A percentile compares a stretch with the other conserved stretches of the same genome.
These are phyloP conservation scores for Stratiomys singularior DNA, from an alignment of 2,888 invertebrate genomes.

Conservation along the genomic window DNA sequence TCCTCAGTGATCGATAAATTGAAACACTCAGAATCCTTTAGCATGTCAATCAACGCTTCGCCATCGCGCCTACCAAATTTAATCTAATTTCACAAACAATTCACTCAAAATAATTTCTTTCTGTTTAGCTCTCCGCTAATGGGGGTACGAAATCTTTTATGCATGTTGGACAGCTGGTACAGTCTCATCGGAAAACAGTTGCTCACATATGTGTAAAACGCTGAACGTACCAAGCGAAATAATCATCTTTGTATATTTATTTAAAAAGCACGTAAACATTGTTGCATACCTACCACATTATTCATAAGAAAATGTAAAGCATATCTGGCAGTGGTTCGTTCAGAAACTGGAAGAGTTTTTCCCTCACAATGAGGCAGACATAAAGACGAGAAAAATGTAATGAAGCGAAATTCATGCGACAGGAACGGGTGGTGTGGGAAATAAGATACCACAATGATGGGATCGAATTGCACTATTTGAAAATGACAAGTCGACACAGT, in stretches of 20 bases:
- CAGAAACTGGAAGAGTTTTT: conserved; percentile 9
- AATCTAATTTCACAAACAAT: neutral
- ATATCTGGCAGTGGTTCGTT: neutral
- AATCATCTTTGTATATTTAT: conserved; percentile 6
- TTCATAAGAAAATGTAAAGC: conserved; percentile 31
- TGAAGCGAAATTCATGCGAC: conserved; percentile 2
- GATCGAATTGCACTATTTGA: neutral
- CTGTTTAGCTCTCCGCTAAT: neutral
- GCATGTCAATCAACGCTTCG: too few relatives aligned
- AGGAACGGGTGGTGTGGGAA: conserved; percentile 33
- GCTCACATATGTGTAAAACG: neutral
- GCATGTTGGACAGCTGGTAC: neutral
- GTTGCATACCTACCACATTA: conserved; percentile 37
- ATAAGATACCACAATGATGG: conserved; percentile 22
- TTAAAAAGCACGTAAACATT: neutral
- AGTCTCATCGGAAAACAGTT: neutral
- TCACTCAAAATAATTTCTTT: neutral
- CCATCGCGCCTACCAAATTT: too few relatives aligned
- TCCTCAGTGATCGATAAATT: too few relatives aligned
- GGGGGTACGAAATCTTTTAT: neutral
- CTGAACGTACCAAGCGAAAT: neutral
- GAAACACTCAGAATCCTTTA: too few relatives aligned
- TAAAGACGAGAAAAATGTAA: conserved; percentile 2
- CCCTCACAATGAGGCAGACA: neutral
- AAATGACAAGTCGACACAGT: conserved; percentile 4